Conservation (phyloP, 2,888 invertebrate species). For the Melangyna quadrimaculata region DNA sequence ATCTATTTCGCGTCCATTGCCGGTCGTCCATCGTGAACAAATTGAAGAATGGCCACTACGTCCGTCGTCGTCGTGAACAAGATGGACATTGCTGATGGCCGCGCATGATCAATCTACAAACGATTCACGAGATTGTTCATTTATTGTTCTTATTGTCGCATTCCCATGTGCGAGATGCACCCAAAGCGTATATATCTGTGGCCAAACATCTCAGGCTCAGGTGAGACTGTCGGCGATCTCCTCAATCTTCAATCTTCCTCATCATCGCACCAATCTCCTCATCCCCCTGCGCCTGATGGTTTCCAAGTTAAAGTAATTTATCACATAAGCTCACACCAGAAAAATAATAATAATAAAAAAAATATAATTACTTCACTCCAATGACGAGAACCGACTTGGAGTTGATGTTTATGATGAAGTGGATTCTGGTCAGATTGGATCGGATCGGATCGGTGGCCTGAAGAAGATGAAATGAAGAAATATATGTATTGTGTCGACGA, state of each 20-base stretch:
- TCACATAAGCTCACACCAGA: slow-evolving; percentile 56
- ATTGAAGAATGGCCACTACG: slow-evolving; percentile 64
- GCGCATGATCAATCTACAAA: slow-evolving; percentile 57
- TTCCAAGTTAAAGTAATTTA: slow-evolving; percentile 66
- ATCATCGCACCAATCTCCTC: slow-evolving; percentile 30
- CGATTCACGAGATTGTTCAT: slow-evolving; percentile 52
- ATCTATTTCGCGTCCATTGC: not conserved
- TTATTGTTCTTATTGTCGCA: slow-evolving; percentile 62
- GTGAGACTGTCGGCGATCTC: slow-evolving; percentile 46
- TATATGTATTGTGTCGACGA: slow-evolving; percentile 63
- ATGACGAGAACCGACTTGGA: slow-evolving; percentile 54
- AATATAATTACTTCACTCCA: slow-evolving; percentile 63
- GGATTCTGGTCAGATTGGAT: slow-evolving; percentile 19
- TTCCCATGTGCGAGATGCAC: slow-evolving; percentile 5
- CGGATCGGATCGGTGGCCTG: not conserved
- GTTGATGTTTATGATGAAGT: slow-evolving; percentile 49
- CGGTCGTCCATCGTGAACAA: slow-evolving; percentile 33
- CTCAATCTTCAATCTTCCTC: slow-evolving; percentile 32
- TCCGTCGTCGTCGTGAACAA: not conserved
- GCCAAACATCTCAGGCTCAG: slow-evolving; percentile 58
- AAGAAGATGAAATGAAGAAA: slow-evolving; percentile 60
- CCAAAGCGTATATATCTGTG: not conserved
- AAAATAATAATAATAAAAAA: slow-evolving; percentile 10
- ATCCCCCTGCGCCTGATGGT: slow-evolving; percentile 60
- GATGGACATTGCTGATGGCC: slow-evolving; percentile 60